Evolutionary conservation across 1,140 invertebrate genomes (phyloP).

Genomic region (Drosophila ogumai): DNA sequence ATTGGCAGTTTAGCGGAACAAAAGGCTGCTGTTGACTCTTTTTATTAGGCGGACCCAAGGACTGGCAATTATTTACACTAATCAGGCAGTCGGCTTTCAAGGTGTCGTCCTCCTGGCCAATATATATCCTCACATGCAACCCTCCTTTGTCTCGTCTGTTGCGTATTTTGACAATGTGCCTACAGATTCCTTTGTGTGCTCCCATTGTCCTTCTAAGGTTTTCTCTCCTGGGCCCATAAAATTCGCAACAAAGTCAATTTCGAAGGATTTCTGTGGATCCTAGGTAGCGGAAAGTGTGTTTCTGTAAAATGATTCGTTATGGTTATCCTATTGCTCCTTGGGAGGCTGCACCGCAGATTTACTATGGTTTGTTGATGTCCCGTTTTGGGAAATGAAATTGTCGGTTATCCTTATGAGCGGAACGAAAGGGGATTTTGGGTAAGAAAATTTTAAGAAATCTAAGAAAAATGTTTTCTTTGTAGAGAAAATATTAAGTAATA

Average conservation of each 20-base stretch:
- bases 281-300: constrained; percentile 23
- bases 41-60: constrained; percentile 49
- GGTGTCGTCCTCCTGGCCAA: constrained; percentile 30
- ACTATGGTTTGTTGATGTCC: constrained; percentile 33
- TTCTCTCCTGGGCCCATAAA: constrained; percentile 67
- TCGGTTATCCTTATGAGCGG: constrained; percentile 31
- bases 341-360: constrained; percentile 31
- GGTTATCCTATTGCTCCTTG: constrained; percentile 19
- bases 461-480: neutral
- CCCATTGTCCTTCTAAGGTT: constrained; percentile 22
- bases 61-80: constrained; percentile 80
- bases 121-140: constrained; percentile 37
- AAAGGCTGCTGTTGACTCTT: constrained; percentile 60
- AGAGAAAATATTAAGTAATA: no score
- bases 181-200: constrained; percentile 60
- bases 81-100: constrained; percentile 67
- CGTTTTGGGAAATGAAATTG: constrained; percentile 28
- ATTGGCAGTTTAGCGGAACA: constrained; percentile 81
- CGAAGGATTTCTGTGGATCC: constrained; percentile 18
- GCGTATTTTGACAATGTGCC: constrained; percentile 80
- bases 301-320: constrained; percentile 45
- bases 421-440: constrained; percentile 7
- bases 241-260: constrained; percentile 82
- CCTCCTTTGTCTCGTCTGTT: constrained; percentile 63
- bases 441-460: neutral